Evolutionary conservation across 1,140 invertebrate genomes (phyloP).

Genomic region (Pogonomyrmex barbatus): DNA sequence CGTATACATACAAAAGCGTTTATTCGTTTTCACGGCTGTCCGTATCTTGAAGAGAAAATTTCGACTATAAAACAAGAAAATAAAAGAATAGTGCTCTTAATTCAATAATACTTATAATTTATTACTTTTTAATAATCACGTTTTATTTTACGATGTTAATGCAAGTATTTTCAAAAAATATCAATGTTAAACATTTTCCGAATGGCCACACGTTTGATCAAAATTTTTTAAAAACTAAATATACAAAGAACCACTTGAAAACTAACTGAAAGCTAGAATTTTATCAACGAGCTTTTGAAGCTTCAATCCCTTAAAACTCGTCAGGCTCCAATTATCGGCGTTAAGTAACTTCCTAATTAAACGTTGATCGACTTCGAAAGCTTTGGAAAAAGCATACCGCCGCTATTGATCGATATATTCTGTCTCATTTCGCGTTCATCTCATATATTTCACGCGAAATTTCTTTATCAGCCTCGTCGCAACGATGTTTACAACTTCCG

Average conservation of each 20-base stretch:
- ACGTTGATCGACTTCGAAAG: conserved; percentile 8
- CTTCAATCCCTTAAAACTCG: background rate
- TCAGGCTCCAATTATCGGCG: background rate
- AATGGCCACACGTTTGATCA: background rate
- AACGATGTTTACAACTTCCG: conserved; percentile 57
- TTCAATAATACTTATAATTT: conserved; percentile 1
- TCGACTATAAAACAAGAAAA: background rate
- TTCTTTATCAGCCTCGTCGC: conserved; percentile 45
- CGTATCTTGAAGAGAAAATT: background rate
- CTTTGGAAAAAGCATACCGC: background rate
- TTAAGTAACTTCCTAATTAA: conserved; percentile 35
- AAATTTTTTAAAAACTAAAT: conserved; percentile 16
- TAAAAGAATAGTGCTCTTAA: background rate
- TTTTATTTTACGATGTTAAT: conserved; percentile 10
- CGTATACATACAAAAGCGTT: background rate
- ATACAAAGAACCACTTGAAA: conserved; percentile 27
- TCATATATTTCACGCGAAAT: background rate
- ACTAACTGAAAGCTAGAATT: conserved; percentile 4
- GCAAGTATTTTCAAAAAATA: background rate
- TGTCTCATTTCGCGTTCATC: conserved; percentile 1
- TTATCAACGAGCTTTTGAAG: background rate
- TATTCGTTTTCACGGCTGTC: background rate
- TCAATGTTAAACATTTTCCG: background rate
- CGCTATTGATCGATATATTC: conserved; percentile 3
- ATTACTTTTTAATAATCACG: background rate